phyloP scores from a whole-genome alignment of 2,113 vertebrate genomes.

The Hippocampus mohnikei region DNA sequence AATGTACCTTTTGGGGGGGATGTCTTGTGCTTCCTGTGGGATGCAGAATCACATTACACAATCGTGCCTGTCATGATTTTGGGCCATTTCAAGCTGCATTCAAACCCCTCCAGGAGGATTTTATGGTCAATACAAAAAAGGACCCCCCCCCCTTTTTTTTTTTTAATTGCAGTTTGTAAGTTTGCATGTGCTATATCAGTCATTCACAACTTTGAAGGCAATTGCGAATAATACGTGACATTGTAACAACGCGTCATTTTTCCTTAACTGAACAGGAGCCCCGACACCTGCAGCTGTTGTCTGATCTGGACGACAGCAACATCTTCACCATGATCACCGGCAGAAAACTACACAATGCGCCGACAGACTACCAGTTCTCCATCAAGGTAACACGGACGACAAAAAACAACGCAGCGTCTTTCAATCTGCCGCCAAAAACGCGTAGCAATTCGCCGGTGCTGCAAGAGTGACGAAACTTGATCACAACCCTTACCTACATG shows the following conservation, averaged over 20 bases:
- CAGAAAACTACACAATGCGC: conserved; percentile 82
- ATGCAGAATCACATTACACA: no score
- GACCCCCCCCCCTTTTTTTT: no score
- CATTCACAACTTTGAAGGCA: neutral
- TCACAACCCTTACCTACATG: neutral
- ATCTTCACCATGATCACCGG: conserved; percentile 81
- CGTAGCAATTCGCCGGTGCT: no score
- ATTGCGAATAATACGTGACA: neutral
- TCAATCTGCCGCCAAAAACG: neutral
- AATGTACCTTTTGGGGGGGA: no score
- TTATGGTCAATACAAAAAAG: no score
- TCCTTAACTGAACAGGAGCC: conserved; percentile 77
- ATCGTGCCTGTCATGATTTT: no score
- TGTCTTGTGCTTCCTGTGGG: no score
- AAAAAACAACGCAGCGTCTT: neutral
- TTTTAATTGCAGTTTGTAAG: no score
- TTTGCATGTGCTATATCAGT: no score
- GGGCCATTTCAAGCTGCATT: no score
- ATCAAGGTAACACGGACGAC: conserved; percentile 79
- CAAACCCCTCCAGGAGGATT: no score
- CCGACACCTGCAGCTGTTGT: conserved; percentile 86
- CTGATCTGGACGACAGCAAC: conserved; percentile 87
- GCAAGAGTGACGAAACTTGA: neutral
- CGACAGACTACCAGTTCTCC: conserved; percentile 88
- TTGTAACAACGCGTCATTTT: neutral